phyloP scores from a whole-genome alignment of 2,113 vertebrate genomes.

The Cinclus cinclus region DNA sequence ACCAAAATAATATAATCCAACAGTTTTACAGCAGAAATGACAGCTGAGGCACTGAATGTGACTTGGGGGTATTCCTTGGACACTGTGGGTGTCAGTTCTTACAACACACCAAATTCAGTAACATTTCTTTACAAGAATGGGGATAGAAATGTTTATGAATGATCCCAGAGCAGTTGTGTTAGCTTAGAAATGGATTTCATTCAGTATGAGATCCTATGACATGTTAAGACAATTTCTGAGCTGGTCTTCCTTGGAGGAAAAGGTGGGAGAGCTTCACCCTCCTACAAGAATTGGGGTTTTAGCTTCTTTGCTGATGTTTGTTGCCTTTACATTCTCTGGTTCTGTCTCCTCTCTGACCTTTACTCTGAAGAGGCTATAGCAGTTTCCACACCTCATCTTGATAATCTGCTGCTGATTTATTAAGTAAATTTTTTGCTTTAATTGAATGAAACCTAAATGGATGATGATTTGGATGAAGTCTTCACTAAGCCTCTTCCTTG shows the following conservation, averaged over 20 bases:
- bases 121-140: not conserved
- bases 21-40: not conserved
- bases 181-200: not conserved
- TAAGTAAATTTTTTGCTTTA: not conserved
- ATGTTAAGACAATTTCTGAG: not conserved
- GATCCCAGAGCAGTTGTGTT: not conserved
- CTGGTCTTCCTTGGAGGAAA: not conserved
- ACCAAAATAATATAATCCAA: not conserved
- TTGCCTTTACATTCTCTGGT: not conserved
- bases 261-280: not conserved
- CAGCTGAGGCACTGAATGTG: no score
- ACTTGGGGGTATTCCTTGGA: not conserved
- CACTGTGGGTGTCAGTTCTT: fast-evolving
- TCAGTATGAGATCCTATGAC: not conserved
- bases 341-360: not conserved
- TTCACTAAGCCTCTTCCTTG: not conserved
- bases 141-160: not conserved
- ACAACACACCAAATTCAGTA: not conserved
- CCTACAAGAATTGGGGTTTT: not conserved
- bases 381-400: not conserved
- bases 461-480: not conserved
- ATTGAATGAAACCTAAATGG: not conserved
- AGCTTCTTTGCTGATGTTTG: not conserved
- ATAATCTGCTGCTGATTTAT: not conserved
- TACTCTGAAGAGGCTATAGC: not conserved